Evolutionary conservation across 1,140 invertebrate genomes (phyloP).

Genomic region (Dolichoris vasculosae): DNA sequence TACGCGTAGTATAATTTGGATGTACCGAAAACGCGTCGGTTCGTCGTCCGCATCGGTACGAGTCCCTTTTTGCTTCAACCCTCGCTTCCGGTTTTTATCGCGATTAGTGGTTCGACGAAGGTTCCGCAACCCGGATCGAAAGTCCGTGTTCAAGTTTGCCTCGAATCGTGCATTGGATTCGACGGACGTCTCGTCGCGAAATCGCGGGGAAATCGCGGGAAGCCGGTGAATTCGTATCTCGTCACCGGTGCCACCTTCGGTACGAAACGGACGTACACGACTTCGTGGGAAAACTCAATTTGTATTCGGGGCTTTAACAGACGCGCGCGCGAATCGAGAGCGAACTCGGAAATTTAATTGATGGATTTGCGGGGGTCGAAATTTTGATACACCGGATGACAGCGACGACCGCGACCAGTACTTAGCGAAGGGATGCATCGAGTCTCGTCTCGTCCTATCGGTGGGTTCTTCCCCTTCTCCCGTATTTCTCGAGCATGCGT

Average conservation of each 20-base stretch:
- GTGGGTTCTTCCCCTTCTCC: background rate
- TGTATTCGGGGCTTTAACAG: background rate
- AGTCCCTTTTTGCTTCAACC: too few relatives aligned
- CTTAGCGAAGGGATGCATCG: background rate
- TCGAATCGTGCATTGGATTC: too few relatives aligned
- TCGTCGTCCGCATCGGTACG: too few relatives aligned
- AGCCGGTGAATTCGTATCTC: background rate
- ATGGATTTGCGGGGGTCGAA: background rate
- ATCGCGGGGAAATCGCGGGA: background rate
- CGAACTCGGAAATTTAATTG: background rate
- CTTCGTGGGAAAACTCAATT: background rate
- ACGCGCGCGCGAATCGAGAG: background rate
- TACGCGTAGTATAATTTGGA: too few relatives aligned
- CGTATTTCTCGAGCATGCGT: background rate
- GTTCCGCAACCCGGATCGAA: too few relatives aligned
- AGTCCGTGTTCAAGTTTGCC: too few relatives aligned
- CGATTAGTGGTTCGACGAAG: too few relatives aligned
- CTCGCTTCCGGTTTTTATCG: too few relatives aligned
- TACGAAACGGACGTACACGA: background rate
- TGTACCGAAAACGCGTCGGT: too few relatives aligned
- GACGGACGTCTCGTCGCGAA: background rate
- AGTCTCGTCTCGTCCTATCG: background rate
- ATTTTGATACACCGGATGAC: background rate
- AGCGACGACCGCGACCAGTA: background rate
- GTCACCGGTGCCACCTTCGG: background rate